Conservation (phyloP, 1,140 invertebrate genomes). For the Archivesica marissinica region DNA sequence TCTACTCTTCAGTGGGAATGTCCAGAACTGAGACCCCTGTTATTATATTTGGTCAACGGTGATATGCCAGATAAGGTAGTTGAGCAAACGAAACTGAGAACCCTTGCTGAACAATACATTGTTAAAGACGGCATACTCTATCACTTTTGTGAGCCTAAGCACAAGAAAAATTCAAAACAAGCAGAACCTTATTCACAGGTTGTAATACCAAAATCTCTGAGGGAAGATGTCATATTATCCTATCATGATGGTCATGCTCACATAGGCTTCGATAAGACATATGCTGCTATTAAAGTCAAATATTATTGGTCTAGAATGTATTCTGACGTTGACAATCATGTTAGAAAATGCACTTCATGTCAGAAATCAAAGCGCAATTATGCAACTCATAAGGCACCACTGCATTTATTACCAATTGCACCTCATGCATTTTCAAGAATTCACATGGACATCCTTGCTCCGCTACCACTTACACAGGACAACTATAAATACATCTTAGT, state of each 20-base stretch:
- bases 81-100: background rate
- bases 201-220: constrained; percentile 33
- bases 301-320: constrained; percentile 67
- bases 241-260: constrained; percentile 63
- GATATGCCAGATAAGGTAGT: background rate
- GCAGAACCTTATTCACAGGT: constrained; percentile 4
- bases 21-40: constrained; percentile 17
- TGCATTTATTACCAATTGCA: constrained; percentile 43
- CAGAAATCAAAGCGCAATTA: constrained; percentile 41
- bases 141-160: constrained; percentile 46
- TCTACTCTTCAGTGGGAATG: constrained; percentile 36
- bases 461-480: constrained; percentile 44
- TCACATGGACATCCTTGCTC: constrained; percentile 70
- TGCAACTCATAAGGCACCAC: constrained; percentile 24
- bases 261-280: constrained; percentile 41
- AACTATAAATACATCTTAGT: constrained; percentile 65
- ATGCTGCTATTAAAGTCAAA: constrained; percentile 22
- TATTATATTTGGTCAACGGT: constrained; percentile 32
- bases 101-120: constrained; percentile 37
- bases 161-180: background rate
- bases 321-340: constrained; percentile 47
- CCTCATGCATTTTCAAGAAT: constrained; percentile 48
- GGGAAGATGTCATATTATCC: constrained; percentile 44
- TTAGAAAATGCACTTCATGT: constrained; percentile 53
- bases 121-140: constrained; percentile 55